phyloP scores from a whole-genome alignment of 2,113 vertebrate genomes.

The Salvator merianae region DNA sequence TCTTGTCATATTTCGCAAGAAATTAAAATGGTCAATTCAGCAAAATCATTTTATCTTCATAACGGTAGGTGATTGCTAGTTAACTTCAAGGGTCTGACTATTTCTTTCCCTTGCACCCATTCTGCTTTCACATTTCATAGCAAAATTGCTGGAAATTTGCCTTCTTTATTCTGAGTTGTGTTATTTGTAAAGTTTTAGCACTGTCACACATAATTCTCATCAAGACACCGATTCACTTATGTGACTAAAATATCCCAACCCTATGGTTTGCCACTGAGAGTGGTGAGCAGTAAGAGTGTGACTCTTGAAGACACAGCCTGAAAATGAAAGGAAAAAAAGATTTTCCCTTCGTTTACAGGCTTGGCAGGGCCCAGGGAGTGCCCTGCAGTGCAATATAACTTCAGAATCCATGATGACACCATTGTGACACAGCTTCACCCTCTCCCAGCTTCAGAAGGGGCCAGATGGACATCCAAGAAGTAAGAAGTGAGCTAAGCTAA shows the following conservation, averaged over 20 bases:
- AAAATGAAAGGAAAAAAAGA: not conserved
- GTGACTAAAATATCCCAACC: conserved; percentile 9
- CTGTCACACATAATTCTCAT: conserved; percentile 28
- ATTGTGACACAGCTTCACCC: too few relatives aligned
- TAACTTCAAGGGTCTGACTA: conserved; percentile 23
- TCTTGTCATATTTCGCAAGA: conserved; percentile 47
- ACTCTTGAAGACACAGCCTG: not conserved
- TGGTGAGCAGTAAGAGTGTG: not conserved
- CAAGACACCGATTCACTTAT: conserved; percentile 9
- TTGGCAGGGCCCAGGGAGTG: too few relatives aligned
- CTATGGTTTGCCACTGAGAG: conserved; percentile 3
- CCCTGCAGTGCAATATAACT: too few relatives aligned
- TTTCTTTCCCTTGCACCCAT: conserved; percentile 14
- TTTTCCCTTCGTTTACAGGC: too few relatives aligned
- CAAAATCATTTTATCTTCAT: conserved; percentile 45
- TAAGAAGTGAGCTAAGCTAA: too few relatives aligned
- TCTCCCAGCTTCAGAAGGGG: too few relatives aligned
- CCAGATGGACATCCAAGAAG: too few relatives aligned
- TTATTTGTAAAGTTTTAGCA: not conserved
- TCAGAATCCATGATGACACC: too few relatives aligned
- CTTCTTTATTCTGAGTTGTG: conserved; percentile 27
- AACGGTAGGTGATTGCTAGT: conserved; percentile 34
- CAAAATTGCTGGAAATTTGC: conserved; percentile 32
- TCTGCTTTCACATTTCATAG: conserved; percentile 10
- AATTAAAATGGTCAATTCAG: conserved; percentile 58